A percentile compares a stretch with the other conserved stretches of the same genome.
These are phyloP conservation scores for Tinea semifulvella DNA, from an alignment of 2,888 invertebrate species.

Conservation along the genomic window DNA sequence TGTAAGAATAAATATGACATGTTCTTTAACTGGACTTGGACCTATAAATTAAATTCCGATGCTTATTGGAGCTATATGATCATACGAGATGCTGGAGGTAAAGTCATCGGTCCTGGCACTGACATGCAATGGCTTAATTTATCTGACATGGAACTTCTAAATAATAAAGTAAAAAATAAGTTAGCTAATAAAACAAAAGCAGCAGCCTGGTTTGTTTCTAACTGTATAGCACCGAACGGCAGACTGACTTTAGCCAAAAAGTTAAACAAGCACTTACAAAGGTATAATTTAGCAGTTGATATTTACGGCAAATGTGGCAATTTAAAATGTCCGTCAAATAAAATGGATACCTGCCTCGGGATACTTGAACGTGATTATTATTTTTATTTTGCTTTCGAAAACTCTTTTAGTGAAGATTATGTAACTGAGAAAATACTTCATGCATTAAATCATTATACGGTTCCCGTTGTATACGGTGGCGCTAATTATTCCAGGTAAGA, in stretches of 20 bases:
- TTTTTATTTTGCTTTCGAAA: constrained; percentile 50
- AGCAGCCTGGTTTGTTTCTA: constrained; percentile 44
- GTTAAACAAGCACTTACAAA: constrained; percentile 27
- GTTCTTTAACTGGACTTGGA: constrained; percentile 54
- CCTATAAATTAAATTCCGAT: constrained; percentile 43
- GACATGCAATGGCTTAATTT: constrained; percentile 30
- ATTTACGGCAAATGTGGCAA: constrained; percentile 40
- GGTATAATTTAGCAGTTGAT: constrained; percentile 32
- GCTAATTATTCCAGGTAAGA: constrained; percentile 65
- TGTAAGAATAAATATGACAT: constrained; percentile 30
- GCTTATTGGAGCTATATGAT: constrained; percentile 38
- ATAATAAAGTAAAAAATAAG: constrained; percentile 23
- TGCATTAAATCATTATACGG: constrained; percentile 63
- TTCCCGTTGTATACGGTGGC: constrained; percentile 74
- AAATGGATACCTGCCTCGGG: constrained; percentile 31
- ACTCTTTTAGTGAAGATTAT: constrained; percentile 44
- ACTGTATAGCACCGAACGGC: constrained; percentile 32
- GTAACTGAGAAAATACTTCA: constrained; percentile 45
- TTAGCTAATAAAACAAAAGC: constrained; percentile 29
- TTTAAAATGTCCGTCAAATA: constrained; percentile 30
- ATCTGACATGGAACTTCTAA: constrained; percentile 26
- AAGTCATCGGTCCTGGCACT: constrained; percentile 32
- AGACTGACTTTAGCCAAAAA: constrained; percentile 32
- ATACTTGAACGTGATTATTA: constrained; percentile 35
- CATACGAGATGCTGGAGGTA: constrained; percentile 29